Evolutionary conservation across 2,888 invertebrate genomes (phyloP).

Genomic region (Idaea aversata): DNA sequence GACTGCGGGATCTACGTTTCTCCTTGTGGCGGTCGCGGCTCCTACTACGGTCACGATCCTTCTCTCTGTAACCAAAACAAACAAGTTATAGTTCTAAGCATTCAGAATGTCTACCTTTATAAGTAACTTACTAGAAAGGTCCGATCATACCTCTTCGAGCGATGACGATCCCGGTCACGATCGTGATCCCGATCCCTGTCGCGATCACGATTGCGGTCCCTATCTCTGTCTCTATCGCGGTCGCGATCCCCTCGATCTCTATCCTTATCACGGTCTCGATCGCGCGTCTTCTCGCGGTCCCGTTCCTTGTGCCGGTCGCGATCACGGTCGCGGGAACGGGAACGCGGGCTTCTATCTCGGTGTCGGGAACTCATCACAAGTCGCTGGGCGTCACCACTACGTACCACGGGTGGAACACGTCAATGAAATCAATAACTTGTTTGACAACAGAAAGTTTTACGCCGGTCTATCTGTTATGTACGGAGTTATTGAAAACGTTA

Average conservation of each 20-base stretch:
- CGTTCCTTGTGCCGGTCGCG: constrained; percentile 55
- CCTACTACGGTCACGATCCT: constrained; percentile 52
- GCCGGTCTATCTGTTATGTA: constrained; percentile 29
- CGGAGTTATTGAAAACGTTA: neutral
- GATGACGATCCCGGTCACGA: constrained; percentile 61
- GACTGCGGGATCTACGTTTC: constrained; percentile 60
- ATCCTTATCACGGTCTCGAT: constrained; percentile 58
- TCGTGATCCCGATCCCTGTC: constrained; percentile 50
- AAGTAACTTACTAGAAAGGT: neutral
- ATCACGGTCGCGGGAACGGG: constrained; percentile 61
- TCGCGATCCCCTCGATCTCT: constrained; percentile 49
- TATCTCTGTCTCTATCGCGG: constrained; percentile 43
- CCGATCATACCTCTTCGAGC: constrained; percentile 68
- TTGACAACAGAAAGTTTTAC: constrained; percentile 27
- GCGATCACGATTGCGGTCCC: constrained; percentile 57
- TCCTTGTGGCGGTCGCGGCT: constrained; percentile 57
- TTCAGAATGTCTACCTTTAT: neutral
- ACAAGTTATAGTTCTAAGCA: neutral
- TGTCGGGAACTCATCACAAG: constrained; percentile 76
- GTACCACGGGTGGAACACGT: constrained; percentile 10
- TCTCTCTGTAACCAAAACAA: constrained; percentile 17
- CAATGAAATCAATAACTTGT: neutral
- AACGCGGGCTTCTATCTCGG: constrained; percentile 70
- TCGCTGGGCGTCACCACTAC: neutral
- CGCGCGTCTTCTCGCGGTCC: constrained; percentile 49